Evolutionary conservation across 2,797 vertebrate genomes (phyloP), one percentile per base, ranked within the genome.

Genomic region (Hemibagrus guttatus): DNA sequence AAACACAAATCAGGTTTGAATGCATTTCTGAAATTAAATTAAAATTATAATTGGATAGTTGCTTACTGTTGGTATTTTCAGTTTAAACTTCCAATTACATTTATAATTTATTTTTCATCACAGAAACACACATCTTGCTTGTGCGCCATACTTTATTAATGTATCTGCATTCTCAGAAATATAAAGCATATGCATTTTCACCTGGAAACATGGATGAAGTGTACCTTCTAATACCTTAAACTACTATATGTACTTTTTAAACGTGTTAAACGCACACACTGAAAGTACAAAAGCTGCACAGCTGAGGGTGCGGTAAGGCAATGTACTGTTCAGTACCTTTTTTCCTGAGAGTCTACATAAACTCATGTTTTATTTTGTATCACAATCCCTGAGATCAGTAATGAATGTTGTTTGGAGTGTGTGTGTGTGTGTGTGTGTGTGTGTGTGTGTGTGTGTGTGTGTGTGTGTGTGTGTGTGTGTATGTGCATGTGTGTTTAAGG

Each of bases 351-450:
- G 6, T 14, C 19, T 14, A 68, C 6, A 23, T n/a, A 61, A n/a
- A n/a, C 14, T 46, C 79, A 42, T 81, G 23, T 46, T 63, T 63
- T 81, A 81, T 63, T 81, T 6, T n/a, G 58, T 64, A 81, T 28
- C 79, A 49, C 39, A 46, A 17, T 83, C 64, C 49, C 46, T 83
- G 28, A 14, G 39, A 23, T 68, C 49, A 9, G 28, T 83, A 28
- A 68, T 68, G 63, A 83, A 69, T 68, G 63, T 69, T 83, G 81
- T 69, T 83, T 83, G 56, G 46, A 83, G 54, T 61, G 49, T 74
- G 69, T 84, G 84, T 64, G 16, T 54, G 84, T 89, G 87, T 90
- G 92, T 91, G 16, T 54, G 84, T 89, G 87, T 90, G 92, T 91
- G 42, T 46, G 52, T 59, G 49, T 74, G 68, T 84, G 83, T 46